phyloP scores from a whole-genome alignment of 2,888 invertebrate genomes.

The Rhaphigaster nebulosa region DNA sequence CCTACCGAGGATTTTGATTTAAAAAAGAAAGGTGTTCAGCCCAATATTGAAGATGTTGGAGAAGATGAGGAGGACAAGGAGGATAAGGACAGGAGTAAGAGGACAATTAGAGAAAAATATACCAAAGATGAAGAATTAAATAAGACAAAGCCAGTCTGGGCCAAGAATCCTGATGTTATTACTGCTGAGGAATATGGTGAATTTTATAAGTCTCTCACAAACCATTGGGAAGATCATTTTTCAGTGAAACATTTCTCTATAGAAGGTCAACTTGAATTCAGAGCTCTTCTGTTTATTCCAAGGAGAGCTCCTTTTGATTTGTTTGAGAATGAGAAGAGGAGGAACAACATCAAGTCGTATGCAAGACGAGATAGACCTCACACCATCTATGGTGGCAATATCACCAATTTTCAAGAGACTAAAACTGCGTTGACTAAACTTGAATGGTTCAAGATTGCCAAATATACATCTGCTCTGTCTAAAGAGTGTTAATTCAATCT shows the following conservation, averaged over 20 bases:
- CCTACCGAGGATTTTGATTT: no score
- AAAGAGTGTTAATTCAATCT: no score
- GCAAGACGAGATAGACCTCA: no score
- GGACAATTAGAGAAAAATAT: slow-evolving; percentile 98
- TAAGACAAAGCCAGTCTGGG: slow-evolving; percentile 99
- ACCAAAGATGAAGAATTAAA: slow-evolving; percentile 98
- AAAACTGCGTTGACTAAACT: no score
- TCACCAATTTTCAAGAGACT: no score
- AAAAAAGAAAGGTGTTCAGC: slow-evolving; percentile 75
- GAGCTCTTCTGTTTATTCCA: slow-evolving; percentile 92
- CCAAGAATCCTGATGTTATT: slow-evolving; percentile 96
- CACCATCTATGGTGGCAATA: no score
- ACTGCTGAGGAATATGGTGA: slow-evolving; percentile 97
- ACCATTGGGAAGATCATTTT: slow-evolving; percentile 98
- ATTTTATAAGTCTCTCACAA: slow-evolving; percentile 97
- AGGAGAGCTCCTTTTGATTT: slow-evolving; percentile 96
- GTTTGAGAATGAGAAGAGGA: slow-evolving; percentile 97
- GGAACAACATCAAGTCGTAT: slow-evolving; percentile 98
- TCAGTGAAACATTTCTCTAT: slow-evolving; percentile 97
- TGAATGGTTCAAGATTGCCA: no score
- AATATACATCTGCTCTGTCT: no score
- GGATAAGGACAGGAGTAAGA: slow-evolving; percentile 90
- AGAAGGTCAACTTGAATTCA: slow-evolving; percentile 94
- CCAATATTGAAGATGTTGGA: slow-evolving; percentile 80
- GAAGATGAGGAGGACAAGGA: slow-evolving; percentile 81